A percentile compares a stretch with the other conserved stretches of the same genome.
These are phyloP conservation scores for Neodontobutis hainanensis DNA, from an alignment of 2,113 vertebrate species.

Conservation along the genomic window DNA sequence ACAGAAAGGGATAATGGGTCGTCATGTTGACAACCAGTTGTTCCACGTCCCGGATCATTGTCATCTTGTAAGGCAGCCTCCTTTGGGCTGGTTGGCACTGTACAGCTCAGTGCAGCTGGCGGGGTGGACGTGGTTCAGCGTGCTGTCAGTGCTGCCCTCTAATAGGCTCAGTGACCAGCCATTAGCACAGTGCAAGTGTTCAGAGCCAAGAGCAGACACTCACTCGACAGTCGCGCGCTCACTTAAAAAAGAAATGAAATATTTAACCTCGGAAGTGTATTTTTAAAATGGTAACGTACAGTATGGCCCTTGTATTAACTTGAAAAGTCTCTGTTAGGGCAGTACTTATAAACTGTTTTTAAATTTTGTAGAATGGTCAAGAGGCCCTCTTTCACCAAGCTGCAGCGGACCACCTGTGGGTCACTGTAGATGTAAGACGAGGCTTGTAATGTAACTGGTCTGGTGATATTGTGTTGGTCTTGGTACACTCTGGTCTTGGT, in stretches of 20 bases:
- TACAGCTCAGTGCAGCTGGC: not conserved
- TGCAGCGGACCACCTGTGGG: too few relatives aligned
- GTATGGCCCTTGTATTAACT: not conserved
- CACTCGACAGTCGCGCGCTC: not conserved
- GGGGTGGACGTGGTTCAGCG: slow-evolving; percentile 1
- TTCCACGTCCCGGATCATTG: not conserved
- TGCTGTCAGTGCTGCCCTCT: not conserved
- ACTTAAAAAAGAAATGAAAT: not conserved
- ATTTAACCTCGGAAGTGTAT: not conserved
- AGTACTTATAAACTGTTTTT: too few relatives aligned
- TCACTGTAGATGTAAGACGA: too few relatives aligned
- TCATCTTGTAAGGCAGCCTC: not conserved
- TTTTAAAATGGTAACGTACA: not conserved
- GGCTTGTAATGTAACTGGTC: too few relatives aligned
- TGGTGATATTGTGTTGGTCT: too few relatives aligned
- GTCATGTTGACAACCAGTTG: not conserved
- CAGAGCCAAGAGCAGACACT: too few relatives aligned
- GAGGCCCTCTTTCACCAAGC: too few relatives aligned
- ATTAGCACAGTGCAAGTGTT: not conserved
- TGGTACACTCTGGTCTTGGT: too few relatives aligned
- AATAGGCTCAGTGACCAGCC: not conserved
- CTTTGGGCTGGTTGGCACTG: not conserved
- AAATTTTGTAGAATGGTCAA: too few relatives aligned
- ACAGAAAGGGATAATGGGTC: not conserved
- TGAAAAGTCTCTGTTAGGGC: too few relatives aligned